Evolutionary conservation across 2,888 invertebrate genomes (phyloP).

Genomic region (Serripes groenlandicus): DNA sequence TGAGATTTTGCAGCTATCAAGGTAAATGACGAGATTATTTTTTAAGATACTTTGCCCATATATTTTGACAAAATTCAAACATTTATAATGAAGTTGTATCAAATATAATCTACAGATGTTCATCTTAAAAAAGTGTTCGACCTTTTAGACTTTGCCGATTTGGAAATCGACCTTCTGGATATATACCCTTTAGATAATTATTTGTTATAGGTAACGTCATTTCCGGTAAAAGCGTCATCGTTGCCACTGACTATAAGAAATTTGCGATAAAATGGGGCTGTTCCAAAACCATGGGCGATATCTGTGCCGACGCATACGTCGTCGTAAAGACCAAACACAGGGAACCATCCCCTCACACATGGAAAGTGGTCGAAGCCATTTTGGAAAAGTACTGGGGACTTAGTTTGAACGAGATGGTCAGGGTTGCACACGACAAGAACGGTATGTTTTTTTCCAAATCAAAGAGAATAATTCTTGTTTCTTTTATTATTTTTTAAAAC

Average conservation of each 20-base stretch:
- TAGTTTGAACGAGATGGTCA: not conserved
- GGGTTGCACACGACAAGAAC: constrained; percentile 7
- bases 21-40: too few species aligned
- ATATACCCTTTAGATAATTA: too few species aligned
- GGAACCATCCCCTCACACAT: not conserved
- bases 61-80: too few species aligned
- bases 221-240: not conserved
- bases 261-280: constrained; percentile 1
- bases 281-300: not conserved
- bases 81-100: too few species aligned
- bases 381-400: not conserved
- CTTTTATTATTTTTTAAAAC: too few species aligned
- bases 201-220: not conserved
- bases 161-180: too few species aligned
- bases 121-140: too few species aligned
- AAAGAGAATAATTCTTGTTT: too few species aligned
- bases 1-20: too few species aligned
- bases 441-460: not conserved
- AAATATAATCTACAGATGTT: too few species aligned
- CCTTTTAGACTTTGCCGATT: too few species aligned
- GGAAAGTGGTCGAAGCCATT: not conserved
- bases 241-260: constrained; percentile 12
- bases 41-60: too few species aligned
- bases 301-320: not conserved
- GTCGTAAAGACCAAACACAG: constrained; percentile 1